Evolutionary conservation across 2,888 invertebrate genomes (phyloP).

Genomic region (Rugalucina vietnamica): DNA sequence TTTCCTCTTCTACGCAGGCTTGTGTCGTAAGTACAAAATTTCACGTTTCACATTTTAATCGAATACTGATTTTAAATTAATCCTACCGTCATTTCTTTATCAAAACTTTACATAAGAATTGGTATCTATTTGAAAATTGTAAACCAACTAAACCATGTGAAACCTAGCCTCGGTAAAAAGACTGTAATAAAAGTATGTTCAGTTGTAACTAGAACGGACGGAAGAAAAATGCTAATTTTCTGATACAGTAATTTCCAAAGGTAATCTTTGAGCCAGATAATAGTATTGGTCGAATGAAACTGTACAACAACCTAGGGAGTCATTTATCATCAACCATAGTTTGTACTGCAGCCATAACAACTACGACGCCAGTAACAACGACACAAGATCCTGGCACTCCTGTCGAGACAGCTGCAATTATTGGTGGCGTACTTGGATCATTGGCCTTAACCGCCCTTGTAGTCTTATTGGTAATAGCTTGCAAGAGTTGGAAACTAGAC

Average conservation of each 20-base stretch:
- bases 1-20: conserved; percentile 26
- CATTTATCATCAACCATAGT: neutral
- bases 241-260: too few species aligned
- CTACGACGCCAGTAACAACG: neutral
- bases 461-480: neutral
- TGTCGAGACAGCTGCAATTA: neutral
- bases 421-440: conserved; percentile 17
- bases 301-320: neutral
- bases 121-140: too few species aligned
- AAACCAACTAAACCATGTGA: too few species aligned
- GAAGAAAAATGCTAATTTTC: too few species aligned
- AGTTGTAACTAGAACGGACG: too few species aligned
- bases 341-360: neutral
- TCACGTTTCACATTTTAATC: too few species aligned
- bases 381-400: neutral
- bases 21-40: conserved; percentile 57
- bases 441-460: neutral
- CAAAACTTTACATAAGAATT: too few species aligned
- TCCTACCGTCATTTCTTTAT: too few species aligned
- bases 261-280: too few species aligned
- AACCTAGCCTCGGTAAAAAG: too few species aligned
- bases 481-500: neutral
- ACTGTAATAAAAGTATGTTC: too few species aligned
- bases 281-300: neutral
- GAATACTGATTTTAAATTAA: too few species aligned